Evolutionary conservation across 1,140 invertebrate species (phyloP), one percentile per base, ranked within the genome.

Genomic region (Heliconius hermathena): DNA sequence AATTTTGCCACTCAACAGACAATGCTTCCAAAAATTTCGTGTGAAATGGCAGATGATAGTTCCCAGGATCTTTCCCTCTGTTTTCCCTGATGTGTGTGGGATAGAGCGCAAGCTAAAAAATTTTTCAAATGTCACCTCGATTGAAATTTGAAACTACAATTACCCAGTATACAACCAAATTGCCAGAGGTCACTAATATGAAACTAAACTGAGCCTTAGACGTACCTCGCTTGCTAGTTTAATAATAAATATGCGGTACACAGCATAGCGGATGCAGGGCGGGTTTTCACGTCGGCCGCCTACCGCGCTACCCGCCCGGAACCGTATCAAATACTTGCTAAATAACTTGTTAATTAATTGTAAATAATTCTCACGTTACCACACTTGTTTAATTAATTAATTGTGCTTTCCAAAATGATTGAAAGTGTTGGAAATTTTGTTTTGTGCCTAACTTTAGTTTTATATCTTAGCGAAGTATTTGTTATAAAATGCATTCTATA

Each of bases 331-430:
- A 66, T 66, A 26, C 11, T 66, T 29, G 57, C 9, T 66, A 66
- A 66, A 66, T 66, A 66, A 29, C 57, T 66, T 29, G 11, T 26
- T 66, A 66, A 66, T 66, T 66, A 66, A 66, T 26, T 29, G 57
- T n/a, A 66, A 66, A 29, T n/a, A 66, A 29, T 26, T 26, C 9
- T 66, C 57, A 26, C 22, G 20, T 52, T 26, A 66, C 9, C 41
- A 13, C 41, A 46, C 13, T 46, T 26, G 22, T 66, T 66, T 66
- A 66, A 26, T 60, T 66, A 66, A 26, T 60, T 66, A 29, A 29
- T 26, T 22, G 22, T n/a, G 11, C 11, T 66, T 66, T 66, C 57
- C 0, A 13, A 52, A 66, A 66, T 66, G 11, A 26, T 66, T 26
- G 57, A 4, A 22, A 26, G 57, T 3, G 9, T 66, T 60, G 8